Evolutionary conservation across 2,797 vertebrate genomes (phyloP).

Genomic region (Spea hammondii): DNA sequence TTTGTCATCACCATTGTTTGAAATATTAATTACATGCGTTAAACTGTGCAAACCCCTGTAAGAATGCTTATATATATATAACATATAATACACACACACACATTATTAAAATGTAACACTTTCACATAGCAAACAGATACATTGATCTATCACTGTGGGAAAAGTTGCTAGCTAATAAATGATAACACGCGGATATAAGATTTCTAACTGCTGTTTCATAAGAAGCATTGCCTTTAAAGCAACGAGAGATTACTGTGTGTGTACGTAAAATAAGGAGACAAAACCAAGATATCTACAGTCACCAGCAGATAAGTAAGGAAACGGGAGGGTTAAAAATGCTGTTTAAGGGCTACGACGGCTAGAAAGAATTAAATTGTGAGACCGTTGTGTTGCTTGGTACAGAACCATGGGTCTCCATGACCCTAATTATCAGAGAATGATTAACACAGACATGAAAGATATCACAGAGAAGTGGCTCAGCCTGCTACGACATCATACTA

Average conservation of each 20-base stretch:
- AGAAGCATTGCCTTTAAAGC: neutral
- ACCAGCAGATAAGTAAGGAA: neutral
- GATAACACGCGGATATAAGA: neutral
- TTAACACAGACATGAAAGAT: neutral
- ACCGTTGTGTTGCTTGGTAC: conserved; percentile 1
- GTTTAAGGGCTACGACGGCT: neutral
- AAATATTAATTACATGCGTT: no score
- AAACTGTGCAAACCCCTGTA: no score
- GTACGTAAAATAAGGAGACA: neutral
- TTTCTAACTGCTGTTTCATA: neutral
- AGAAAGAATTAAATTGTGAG: neutral
- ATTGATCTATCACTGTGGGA: neutral
- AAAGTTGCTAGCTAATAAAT: neutral
- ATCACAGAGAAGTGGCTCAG: neutral
- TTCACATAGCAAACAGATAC: neutral
- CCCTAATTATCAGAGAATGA: neutral
- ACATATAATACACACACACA: no score
- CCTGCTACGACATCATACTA: neutral
- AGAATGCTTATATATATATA: no score
- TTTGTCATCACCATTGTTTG: no score
- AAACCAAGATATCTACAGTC: neutral
- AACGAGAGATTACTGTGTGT: neutral
- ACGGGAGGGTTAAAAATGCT: neutral
- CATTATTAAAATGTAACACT: no score
- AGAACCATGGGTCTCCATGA: neutral